Percentiles rank a stretch among this genome's conserved stretches.
Evolutionary conservation across 92 coral and sea anemone species (phyloP).

Genomic region (Desmophyllum pertusum): DNA sequence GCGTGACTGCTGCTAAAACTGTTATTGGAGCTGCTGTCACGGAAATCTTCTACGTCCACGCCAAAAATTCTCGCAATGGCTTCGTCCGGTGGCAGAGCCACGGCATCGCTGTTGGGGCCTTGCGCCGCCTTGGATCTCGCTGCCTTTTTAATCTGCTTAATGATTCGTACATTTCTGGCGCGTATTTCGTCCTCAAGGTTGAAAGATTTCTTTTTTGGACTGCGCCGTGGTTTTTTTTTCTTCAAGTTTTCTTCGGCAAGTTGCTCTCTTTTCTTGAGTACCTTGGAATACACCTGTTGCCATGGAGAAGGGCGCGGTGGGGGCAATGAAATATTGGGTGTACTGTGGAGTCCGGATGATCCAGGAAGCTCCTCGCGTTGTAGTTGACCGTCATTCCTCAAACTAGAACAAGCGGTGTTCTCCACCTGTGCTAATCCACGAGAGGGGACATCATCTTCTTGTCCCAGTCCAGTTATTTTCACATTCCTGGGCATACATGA

Average conservation of each 20-base stretch:
- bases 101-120: background rate
- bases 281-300: background rate
- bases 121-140: background rate
- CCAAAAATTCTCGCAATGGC: background rate
- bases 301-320: constrained; percentile 10
- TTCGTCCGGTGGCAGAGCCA: background rate
- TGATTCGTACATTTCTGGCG: background rate
- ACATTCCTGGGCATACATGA: background rate
- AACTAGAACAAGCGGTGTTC: background rate
- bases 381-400: background rate
- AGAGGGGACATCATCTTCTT: background rate
- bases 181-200: background rate
- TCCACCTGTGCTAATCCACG: background rate
- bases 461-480: constrained; percentile 1
- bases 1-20: background rate
- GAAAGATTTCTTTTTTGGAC: too few relatives aligned
- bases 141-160: background rate
- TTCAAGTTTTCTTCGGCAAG: background rate
- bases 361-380: background rate
- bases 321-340: background rate
- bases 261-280: background rate
- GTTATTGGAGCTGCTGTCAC: background rate
- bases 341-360: background rate
- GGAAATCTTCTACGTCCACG: background rate
- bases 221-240: background rate